Conservation (phyloP, 92 coral and sea anemone species). For the Scolanthus callimorphus region DNA sequence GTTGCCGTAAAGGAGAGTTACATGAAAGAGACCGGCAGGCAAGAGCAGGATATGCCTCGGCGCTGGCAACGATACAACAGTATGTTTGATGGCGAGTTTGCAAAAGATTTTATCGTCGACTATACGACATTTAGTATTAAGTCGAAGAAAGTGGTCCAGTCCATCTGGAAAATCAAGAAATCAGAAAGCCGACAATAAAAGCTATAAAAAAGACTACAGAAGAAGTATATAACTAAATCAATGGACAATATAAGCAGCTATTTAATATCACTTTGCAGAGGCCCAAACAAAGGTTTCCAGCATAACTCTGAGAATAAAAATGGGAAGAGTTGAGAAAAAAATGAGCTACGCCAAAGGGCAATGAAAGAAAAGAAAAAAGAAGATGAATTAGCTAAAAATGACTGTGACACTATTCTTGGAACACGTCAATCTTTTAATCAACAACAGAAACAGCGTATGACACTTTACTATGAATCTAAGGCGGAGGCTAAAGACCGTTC, state of each 20-base stretch:
- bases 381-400: conserved; percentile 3
- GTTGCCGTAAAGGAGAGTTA: conserved; percentile 5
- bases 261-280: too few relatives aligned
- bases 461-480: conserved; percentile 7
- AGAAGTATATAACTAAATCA: too few relatives aligned
- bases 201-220: too few relatives aligned
- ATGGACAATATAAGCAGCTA: too few relatives aligned
- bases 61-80: conserved; percentile 6
- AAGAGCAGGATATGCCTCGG: too few relatives aligned
- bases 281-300: too few relatives aligned
- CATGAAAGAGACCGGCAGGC: conserved; percentile 1
- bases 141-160: too few relatives aligned
- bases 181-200: too few relatives aligned
- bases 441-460: conserved; percentile 2
- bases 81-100: conserved; percentile 1
- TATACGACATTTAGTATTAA: not conserved
- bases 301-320: too few relatives aligned
- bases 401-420: conserved; percentile 16
- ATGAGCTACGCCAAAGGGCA: not conserved
- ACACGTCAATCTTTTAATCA: conserved; percentile 15
- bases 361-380: conserved; percentile 2
- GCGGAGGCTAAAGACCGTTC: not conserved
- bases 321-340: too few relatives aligned
- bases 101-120: conserved; percentile 2
- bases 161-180: too few relatives aligned